Percentiles rank a stretch among this genome's conserved stretches.
phyloP scores from a whole-genome alignment of 64 coral and sea anemone genomes.

The Porites lutea region DNA sequence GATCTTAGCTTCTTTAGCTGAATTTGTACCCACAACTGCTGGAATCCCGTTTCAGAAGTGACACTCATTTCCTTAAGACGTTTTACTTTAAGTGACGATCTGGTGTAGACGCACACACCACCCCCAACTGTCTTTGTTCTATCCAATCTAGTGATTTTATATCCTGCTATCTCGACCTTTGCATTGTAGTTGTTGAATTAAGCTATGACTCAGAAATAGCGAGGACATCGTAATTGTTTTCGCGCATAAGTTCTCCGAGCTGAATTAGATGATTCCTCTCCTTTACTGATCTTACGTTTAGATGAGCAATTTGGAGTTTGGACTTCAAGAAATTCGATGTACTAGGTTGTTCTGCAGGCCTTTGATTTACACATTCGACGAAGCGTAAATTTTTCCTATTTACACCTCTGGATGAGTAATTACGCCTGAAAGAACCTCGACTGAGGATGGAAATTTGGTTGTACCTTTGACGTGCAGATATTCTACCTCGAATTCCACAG shows the following conservation, averaged over 20 bases:
- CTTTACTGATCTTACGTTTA: conserved; percentile 54
- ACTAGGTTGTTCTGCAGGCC: conserved; percentile 1
- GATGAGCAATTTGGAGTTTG: conserved; percentile 22
- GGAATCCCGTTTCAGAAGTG: too few species aligned
- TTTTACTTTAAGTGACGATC: conserved; percentile 42
- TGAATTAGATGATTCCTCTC: conserved; percentile 50
- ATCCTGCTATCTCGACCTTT: conserved; percentile 55
- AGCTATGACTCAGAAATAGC: conserved; percentile 19
- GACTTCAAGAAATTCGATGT: background rate
- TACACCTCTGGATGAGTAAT: background rate
- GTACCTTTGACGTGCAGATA: background rate
- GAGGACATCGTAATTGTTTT: conserved; percentile 45
- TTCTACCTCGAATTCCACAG: too few species aligned
- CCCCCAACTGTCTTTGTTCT: conserved; percentile 20
- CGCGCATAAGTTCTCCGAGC: background rate
- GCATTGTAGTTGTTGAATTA: conserved; percentile 47
- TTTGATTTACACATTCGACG: background rate
- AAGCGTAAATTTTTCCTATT: background rate
- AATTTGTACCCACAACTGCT: too few species aligned
- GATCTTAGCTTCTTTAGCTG: too few species aligned
- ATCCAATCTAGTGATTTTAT: conserved; percentile 51
- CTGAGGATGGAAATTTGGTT: background rate
- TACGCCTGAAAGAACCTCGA: background rate
- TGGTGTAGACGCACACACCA: conserved; percentile 29
- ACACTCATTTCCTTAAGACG: conserved; percentile 37